phyloP scores from a whole-genome alignment of 1,140 invertebrate genomes.

The Drosophila baimaii region DNA sequence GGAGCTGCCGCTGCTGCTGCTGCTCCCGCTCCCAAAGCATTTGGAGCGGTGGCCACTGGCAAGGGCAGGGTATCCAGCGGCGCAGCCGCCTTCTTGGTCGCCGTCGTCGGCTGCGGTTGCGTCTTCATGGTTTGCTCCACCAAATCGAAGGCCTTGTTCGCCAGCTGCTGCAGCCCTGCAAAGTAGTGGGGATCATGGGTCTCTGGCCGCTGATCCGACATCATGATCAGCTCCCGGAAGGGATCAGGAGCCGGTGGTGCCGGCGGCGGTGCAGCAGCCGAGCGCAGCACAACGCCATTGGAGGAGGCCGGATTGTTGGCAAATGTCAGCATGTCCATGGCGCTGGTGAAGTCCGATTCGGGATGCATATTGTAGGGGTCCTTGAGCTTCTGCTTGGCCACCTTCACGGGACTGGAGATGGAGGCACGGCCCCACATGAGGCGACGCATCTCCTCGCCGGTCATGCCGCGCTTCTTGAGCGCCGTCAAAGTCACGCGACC shows the following conservation, averaged over 20 bases:
- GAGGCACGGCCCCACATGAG: conserved; percentile 95
- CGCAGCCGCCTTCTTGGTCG: conserved; percentile 20
- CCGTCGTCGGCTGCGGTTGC: conserved; percentile 44
- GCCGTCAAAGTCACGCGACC: conserved; percentile 94
- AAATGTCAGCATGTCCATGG: conserved; percentile 93
- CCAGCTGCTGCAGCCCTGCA: conserved; percentile 84
- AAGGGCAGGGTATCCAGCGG: conserved; percentile 2
- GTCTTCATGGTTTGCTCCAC: conserved; percentile 78
- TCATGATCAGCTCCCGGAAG: conserved; percentile 85
- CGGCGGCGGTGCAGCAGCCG: conserved; percentile 13
- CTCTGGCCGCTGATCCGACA: conserved; percentile 83
- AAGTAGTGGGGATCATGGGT: conserved; percentile 84
- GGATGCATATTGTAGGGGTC: conserved; percentile 79
- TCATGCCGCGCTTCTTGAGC: conserved; percentile 92
- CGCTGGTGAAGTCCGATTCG: conserved; percentile 87
- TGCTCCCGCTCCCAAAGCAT: background rate
- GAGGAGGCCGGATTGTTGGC: conserved; percentile 86
- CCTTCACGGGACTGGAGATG: conserved; percentile 92
- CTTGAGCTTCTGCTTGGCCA: conserved; percentile 85
- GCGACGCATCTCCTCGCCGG: conserved; percentile 92
- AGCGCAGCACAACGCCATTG: conserved; percentile 54
- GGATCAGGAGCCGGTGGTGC: conserved; percentile 84
- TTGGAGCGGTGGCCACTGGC: background rate
- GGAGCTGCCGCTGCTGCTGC: background rate
- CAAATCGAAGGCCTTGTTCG: conserved; percentile 85